A percentile compares a stretch with the other conserved stretches of the same genome.
Conservation (phyloP, 2,113 vertebrate species). For the Syrrhaptes paradoxus region DNA sequence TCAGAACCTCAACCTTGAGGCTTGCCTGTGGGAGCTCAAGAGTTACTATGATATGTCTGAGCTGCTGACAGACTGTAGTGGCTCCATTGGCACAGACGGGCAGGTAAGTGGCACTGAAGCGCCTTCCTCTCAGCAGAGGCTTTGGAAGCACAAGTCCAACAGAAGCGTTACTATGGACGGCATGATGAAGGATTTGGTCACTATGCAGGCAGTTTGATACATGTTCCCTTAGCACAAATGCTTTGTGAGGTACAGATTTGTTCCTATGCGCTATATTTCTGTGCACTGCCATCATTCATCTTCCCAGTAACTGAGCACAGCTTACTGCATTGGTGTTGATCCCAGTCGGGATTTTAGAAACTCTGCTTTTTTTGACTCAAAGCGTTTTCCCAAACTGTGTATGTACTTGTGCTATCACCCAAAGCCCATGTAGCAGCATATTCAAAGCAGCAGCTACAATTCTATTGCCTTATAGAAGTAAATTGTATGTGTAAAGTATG, state of each 20-base stretch:
- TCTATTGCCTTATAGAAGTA: neutral
- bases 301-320: neutral
- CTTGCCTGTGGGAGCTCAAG: constrained; percentile 83
- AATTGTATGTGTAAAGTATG: neutral
- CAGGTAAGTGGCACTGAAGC: constrained; percentile 66
- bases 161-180: neutral
- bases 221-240: neutral
- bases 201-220: neutral
- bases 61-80: constrained; percentile 78
- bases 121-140: neutral
- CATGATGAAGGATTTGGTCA: neutral
- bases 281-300: neutral
- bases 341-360: neutral
- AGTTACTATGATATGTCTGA: constrained; percentile 81
- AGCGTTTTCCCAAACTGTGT: neutral
- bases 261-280: neutral
- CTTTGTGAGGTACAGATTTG: neutral
- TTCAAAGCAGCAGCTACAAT: too few species aligned
- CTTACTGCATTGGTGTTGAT: neutral
- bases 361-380: neutral
- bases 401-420: neutral
- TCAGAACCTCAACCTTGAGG: constrained; percentile 81
- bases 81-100: constrained; percentile 79
- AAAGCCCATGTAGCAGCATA: neutral
- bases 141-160: neutral